Conservation (phyloP, 2,797 vertebrate genomes). For the Eremophila alpestris region DNA sequence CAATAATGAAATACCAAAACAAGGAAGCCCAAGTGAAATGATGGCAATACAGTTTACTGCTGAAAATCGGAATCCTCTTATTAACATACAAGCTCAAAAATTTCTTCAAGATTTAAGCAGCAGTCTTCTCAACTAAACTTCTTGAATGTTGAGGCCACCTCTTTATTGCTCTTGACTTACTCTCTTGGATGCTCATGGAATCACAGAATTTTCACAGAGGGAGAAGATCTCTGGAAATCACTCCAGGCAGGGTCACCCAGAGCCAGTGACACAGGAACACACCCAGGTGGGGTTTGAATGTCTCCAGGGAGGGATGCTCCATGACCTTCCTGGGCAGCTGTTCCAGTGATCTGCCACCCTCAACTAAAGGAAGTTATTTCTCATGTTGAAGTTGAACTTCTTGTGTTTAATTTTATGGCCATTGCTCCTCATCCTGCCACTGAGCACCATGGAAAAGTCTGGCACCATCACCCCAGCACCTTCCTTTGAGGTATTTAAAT, state of each 20-base stretch:
- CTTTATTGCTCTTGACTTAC: not conserved
- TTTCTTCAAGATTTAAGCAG: not conserved
- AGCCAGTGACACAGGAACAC: not conserved
- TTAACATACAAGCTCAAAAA: not conserved
- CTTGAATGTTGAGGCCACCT: fast-evolving
- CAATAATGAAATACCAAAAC: not conserved
- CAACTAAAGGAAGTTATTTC: fast-evolving
- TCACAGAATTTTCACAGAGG: not conserved
- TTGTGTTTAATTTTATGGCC: fast-evolving
- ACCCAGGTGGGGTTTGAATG: not conserved
- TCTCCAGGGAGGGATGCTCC: not conserved
- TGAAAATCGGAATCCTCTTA: not conserved
- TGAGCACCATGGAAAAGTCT: not conserved
- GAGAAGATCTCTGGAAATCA: not conserved
- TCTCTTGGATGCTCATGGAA: not conserved
- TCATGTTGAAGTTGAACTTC: fast-evolving
- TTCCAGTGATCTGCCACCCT: not conserved
- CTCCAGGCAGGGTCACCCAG: not conserved
- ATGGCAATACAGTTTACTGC: fast-evolving
- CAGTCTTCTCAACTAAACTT: not conserved
- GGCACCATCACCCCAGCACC: not conserved
- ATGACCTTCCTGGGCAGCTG: not conserved
- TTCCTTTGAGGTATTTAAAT: not conserved
- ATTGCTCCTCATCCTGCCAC: not conserved
- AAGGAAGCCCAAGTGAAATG: not conserved